phyloP scores from a whole-genome alignment of 2,113 vertebrate genomes.

The Labrus mixtus region DNA sequence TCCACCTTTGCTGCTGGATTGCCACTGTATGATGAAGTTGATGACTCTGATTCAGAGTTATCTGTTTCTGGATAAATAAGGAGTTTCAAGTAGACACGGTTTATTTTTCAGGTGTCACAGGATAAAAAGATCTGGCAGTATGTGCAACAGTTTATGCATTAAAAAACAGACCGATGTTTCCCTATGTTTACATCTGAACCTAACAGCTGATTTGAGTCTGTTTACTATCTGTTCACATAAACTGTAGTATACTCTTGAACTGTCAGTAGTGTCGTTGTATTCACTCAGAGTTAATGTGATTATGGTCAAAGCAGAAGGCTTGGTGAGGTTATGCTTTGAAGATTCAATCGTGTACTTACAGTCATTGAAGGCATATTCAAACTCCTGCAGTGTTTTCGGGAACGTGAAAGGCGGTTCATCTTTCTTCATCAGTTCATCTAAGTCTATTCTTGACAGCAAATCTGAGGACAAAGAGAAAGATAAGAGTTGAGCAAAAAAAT shows the following conservation, averaged over 20 bases:
- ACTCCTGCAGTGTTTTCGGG: conserved; percentile 95
- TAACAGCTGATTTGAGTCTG: not conserved
- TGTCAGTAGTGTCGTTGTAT: not conserved
- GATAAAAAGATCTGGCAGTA: not conserved
- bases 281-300: not conserved
- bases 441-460: conserved; percentile 95
- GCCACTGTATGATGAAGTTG: too few species aligned
- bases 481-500: conserved; percentile 1
- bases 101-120: not conserved
- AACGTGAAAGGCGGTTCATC: conserved; percentile 96
- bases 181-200: not conserved
- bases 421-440: conserved; percentile 99
- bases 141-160: not conserved
- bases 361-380: conserved; percentile 98
- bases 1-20: too few species aligned
- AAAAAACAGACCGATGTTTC: not conserved
- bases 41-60: too few species aligned
- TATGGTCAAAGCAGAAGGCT: too few species aligned
- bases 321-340: conserved; percentile 9
- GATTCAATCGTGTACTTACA: conserved; percentile 83
- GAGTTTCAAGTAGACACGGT: too few species aligned
- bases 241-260: not conserved
- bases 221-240: not conserved
- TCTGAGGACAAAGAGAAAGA: conserved; percentile 79
- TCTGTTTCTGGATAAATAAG: too few species aligned